Base-by-base conservation (phyloP, 1,140 invertebrate species). In the Cryptotermes secundus region DNA sequence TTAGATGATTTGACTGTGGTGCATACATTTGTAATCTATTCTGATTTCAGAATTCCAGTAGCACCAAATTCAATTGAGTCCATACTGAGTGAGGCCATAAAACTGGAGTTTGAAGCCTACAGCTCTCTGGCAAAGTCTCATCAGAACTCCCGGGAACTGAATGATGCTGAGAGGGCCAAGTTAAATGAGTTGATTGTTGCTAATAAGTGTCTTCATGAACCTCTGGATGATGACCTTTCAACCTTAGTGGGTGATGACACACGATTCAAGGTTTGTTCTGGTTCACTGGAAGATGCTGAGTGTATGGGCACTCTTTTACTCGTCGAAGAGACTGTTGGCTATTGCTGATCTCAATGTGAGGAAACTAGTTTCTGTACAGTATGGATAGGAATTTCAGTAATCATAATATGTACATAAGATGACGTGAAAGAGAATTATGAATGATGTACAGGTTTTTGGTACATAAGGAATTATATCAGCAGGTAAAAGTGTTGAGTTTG, bases 161-260 rank as follows among this genome's bases (percentile, higher is more conserved):
- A 96, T 88, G 95, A 96, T 88, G 93, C 95, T 22, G 96, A 97
- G 89, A 91, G 93, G 86, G 93, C 94, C 22, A 97, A 97, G 89
- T 88, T 97, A 65, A 95, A 95, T 86, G 96, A 97, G 89, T 89
- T 97, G 31, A 94, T 96, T 80, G 92, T 96, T 3, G 96, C 96
- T 1, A 96, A 96, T 88, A 95, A 96, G 89, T 95, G 95, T 4
- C 90, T 97, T 22, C 91, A 95, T 86, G 94, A 94, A 80, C 96
- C 96, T 34, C 90, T 97, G 1, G 95, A 96, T 86, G 95, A 96
- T 84, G 95, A 96, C 88, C 90, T 95, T 31, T 93, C 93, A n/a
- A 93, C 92, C 88, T 90, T 95, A 34, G 90, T 93, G 86, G 92
- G 89, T 88, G 93, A 93, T 82, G 91, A 93, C 87, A 90, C 91